A percentile compares a stretch with the other conserved stretches of the same genome.
These are phyloP conservation scores for Lypha dubia DNA, from an alignment of 2,888 invertebrate species.

Conservation along the genomic window DNA sequence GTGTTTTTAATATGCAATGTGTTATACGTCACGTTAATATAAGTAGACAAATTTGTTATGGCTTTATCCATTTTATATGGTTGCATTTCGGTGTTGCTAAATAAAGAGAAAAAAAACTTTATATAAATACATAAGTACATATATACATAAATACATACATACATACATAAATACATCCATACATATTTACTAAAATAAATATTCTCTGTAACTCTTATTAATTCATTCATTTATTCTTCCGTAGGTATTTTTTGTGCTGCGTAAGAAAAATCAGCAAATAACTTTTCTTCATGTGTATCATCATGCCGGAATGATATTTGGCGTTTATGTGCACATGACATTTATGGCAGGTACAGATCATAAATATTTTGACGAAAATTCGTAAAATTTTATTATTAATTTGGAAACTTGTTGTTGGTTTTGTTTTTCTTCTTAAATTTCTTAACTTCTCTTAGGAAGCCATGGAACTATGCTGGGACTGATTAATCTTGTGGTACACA, in stretches of 20 bases:
- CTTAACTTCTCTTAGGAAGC: constrained; percentile 84
- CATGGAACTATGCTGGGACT: constrained; percentile 88
- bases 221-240: constrained; percentile 32
- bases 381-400: constrained; percentile 18
- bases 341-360: constrained; percentile 84
- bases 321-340: constrained; percentile 86
- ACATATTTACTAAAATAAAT: background rate
- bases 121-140: too few relatives aligned
- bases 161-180: background rate
- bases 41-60: too few relatives aligned
- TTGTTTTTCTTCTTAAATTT: background rate
- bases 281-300: constrained; percentile 94
- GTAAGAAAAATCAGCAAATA: constrained; percentile 92
- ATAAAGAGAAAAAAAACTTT: too few relatives aligned
- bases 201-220: too few relatives aligned
- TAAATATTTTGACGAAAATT: constrained; percentile 10
- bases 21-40: too few relatives aligned
- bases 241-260: constrained; percentile 88
- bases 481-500: constrained; percentile 90
- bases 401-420: background rate
- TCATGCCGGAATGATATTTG: constrained; percentile 90
- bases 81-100: too few relatives aligned
- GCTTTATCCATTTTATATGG: too few relatives aligned
- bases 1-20: too few relatives aligned
- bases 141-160: background rate